These are phyloP conservation scores for Coregonus sp. DNA, from an alignment of 2,797 vertebrate genomes.

Conservation along the genomic window DNA sequence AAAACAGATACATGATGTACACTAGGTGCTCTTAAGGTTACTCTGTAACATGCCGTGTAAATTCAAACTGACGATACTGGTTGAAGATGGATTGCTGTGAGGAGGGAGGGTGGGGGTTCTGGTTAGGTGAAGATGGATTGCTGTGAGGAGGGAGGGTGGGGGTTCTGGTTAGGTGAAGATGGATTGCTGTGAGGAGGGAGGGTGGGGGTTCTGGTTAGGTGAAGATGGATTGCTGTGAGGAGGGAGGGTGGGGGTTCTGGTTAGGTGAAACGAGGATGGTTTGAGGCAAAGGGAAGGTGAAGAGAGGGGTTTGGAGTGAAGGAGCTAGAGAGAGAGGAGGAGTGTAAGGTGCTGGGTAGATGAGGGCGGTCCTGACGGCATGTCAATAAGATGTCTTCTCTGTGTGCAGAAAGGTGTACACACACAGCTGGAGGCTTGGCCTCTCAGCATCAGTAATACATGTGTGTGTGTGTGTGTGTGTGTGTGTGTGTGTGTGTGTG, in stretches of 20 bases:
- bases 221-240: too few relatives aligned
- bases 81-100: background rate
- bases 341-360: too few relatives aligned
- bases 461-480: background rate
- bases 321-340: too few relatives aligned
- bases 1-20: background rate
- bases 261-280: background rate
- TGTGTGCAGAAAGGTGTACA: background rate
- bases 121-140: too few relatives aligned
- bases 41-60: background rate
- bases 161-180: background rate
- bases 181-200: background rate
- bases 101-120: background rate
- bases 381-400: background rate
- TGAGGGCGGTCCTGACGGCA: background rate
- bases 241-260: background rate
- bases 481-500: background rate
- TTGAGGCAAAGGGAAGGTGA: background rate
- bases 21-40: too few relatives aligned
- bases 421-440: background rate
- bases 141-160: background rate
- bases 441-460: background rate
- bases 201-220: too few relatives aligned
- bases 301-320: too few relatives aligned
- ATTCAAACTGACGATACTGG: background rate